Percentiles rank a stretch among this genome's conserved stretches.
These are phyloP conservation scores for Euclidia mi DNA, from an alignment of 2,888 invertebrate species.

Conservation along the genomic window DNA sequence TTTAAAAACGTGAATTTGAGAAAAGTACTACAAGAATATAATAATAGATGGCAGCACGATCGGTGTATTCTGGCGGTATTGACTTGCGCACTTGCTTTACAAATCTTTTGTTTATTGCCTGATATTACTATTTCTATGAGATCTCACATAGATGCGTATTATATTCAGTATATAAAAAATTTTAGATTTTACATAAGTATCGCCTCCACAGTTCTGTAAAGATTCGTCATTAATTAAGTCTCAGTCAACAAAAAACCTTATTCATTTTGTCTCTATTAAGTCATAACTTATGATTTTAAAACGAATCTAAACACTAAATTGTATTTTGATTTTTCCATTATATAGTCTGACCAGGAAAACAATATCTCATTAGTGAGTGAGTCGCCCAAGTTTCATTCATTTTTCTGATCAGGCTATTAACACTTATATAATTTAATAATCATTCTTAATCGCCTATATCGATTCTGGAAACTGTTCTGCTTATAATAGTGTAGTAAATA, in stretches of 20 bases:
- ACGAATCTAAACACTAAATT: conserved; percentile 3
- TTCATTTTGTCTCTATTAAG: neutral
- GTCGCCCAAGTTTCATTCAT: neutral
- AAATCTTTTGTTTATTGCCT: neutral
- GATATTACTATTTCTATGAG: conserved; percentile 19
- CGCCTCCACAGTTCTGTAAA: conserved; percentile 23
- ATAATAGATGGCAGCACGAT: conserved; percentile 16
- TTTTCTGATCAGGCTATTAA: neutral
- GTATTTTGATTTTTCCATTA: conserved; percentile 1
- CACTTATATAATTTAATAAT: conserved; percentile 7
- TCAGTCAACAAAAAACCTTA: conserved; percentile 37
- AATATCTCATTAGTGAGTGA: neutral
- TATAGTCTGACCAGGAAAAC: neutral
- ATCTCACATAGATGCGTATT: conserved; percentile 23
- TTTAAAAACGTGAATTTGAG: neutral
- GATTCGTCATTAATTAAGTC: conserved; percentile 52
- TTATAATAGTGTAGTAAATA: conserved; percentile 11
- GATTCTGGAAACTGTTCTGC: conserved; percentile 8
- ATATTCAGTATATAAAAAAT: conserved; percentile 9
- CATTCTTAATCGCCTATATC: conserved; percentile 5
- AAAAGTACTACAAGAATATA: conserved; percentile 3
- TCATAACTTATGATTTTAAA: conserved; percentile 1
- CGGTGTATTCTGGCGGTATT: conserved; percentile 3
- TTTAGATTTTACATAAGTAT: conserved; percentile 36
- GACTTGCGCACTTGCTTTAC: neutral